phyloP scores from a whole-genome alignment of 2,797 vertebrate species.

The Xiphophorus birchmanni region DNA sequence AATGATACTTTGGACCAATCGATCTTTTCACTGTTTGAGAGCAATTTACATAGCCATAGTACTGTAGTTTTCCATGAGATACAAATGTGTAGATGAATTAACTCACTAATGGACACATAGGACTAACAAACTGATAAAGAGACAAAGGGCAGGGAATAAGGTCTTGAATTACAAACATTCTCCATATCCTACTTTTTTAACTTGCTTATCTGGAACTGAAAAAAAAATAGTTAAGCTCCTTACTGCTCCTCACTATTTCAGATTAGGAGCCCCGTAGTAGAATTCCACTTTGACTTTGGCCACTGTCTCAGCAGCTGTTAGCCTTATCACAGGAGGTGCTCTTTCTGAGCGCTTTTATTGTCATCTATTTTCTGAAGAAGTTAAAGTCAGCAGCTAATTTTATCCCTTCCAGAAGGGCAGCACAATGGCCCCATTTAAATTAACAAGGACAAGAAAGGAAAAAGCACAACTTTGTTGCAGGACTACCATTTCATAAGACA shows the following conservation, averaged over 20 bases:
- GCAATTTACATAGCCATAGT: neutral
- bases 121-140: neutral
- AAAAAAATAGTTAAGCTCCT: neutral
- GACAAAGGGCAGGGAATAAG: neutral
- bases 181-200: neutral
- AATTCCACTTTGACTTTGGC: neutral
- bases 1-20: neutral
- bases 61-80: neutral
- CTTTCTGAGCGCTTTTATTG: neutral
- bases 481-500: neutral
- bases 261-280: neutral
- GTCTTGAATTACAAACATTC: neutral
- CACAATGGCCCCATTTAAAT: neutral
- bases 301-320: neutral
- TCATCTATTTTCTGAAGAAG: neutral
- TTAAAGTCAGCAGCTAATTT: slow-evolving; percentile 4
- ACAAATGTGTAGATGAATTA: neutral
- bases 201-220: neutral
- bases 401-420: neutral
- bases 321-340: neutral
- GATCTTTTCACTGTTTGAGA: neutral
- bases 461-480: neutral
- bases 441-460: neutral
- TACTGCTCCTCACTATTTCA: neutral
- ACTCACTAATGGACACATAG: neutral